These are phyloP conservation scores for Epinephelus malabaricus DNA, from an alignment of 2,797 vertebrate species.

Conservation along the genomic window DNA sequence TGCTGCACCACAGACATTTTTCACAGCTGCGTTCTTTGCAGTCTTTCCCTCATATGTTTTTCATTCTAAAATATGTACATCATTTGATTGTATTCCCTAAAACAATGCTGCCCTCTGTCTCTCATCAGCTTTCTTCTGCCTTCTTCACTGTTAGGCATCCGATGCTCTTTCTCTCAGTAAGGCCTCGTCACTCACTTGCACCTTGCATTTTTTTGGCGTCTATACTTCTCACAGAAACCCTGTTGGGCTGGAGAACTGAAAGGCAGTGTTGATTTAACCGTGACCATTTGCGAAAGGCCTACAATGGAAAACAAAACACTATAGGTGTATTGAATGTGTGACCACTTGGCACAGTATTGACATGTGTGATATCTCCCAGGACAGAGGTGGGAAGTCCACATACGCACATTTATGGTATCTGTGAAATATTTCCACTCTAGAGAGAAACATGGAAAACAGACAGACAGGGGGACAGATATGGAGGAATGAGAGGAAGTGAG, in stretches of 20 bases:
- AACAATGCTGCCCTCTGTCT: background rate
- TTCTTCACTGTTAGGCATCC: background rate
- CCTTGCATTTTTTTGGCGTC: background rate
- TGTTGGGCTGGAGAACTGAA: background rate
- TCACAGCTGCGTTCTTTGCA: background rate
- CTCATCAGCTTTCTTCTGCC: background rate
- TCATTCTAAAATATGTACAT: background rate
- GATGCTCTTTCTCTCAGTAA: background rate
- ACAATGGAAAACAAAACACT: background rate
- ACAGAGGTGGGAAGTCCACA: slow-evolving; percentile 64
- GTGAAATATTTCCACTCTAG: slow-evolving; percentile 75
- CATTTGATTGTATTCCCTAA: background rate
- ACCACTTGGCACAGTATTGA: slow-evolving; percentile 26
- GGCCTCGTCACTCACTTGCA: background rate
- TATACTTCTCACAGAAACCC: background rate
- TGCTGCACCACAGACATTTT: background rate
- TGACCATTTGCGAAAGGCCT: background rate
- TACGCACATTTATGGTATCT: slow-evolving; percentile 74
- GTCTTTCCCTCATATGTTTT: background rate
- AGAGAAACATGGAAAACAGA: slow-evolving; percentile 10
- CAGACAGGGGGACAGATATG: background rate
- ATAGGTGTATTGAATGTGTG: slow-evolving; percentile 6
- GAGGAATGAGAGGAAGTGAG: background rate
- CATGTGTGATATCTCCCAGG: slow-evolving; percentile 39
- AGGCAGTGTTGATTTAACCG: background rate